Conservation (phyloP, 2,113 vertebrate genomes). For the Glaucomys volans region DNA sequence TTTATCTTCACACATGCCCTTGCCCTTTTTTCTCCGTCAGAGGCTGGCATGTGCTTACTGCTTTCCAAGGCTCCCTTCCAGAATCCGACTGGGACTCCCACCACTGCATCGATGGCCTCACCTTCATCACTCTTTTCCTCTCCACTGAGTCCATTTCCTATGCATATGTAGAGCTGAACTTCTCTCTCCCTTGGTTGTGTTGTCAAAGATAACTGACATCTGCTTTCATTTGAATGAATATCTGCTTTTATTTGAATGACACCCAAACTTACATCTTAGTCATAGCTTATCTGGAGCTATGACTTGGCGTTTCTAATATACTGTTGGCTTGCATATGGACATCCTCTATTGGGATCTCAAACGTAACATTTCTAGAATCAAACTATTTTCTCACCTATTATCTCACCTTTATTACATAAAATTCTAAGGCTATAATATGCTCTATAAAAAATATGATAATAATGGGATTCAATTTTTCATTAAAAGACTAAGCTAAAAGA, state of each 20-base stretch:
- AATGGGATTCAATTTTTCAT: not conserved
- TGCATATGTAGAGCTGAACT: no score
- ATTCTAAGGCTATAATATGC: not conserved
- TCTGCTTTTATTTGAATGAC: not conserved
- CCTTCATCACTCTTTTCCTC: not conserved
- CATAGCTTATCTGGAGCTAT: not conserved
- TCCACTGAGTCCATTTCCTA: not conserved
- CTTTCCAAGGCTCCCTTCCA: not conserved
- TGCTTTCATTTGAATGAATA: not conserved
- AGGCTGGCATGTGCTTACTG: not conserved
- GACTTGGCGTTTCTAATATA: not conserved
- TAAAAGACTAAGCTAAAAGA: not conserved
- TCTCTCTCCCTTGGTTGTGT: no score
- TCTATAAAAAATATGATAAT: not conserved
- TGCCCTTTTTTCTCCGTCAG: not conserved
- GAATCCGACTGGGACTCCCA: not conserved
- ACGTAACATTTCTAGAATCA: constrained; percentile 44
- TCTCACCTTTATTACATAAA: constrained; percentile 39
- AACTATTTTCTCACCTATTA: no score
- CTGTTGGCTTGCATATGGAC: not conserved
- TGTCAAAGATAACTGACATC: not conserved
- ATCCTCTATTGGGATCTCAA: not conserved
- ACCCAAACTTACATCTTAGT: constrained; percentile 18
- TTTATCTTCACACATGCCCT: not conserved
- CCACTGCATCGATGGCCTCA: not conserved